These are phyloP conservation scores for Holocentrus rufus DNA, from an alignment of 2,797 vertebrate species.

Conservation along the genomic window DNA sequence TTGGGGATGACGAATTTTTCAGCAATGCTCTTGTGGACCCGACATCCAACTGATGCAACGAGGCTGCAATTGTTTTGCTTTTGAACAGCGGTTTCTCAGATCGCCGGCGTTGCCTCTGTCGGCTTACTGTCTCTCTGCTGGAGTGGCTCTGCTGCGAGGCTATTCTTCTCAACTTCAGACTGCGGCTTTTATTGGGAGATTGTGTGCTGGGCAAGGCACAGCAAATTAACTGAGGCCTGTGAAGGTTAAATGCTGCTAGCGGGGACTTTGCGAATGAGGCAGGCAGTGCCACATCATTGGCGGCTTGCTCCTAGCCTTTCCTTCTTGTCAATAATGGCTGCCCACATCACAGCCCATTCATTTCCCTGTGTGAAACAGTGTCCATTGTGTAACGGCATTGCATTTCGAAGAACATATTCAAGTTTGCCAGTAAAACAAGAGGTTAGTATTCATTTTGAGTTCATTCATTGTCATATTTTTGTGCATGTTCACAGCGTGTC, in stretches of 20 bases:
- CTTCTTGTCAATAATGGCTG: constrained; percentile 40
- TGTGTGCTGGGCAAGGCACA: constrained; percentile 36
- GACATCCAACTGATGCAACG: constrained; percentile 82
- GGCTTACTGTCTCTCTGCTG: constrained; percentile 32
- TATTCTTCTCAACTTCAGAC: constrained; percentile 41
- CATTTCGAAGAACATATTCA: constrained; percentile 35
- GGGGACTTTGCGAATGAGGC: constrained; percentile 48
- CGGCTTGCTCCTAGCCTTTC: constrained; percentile 30
- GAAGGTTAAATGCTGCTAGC: constrained; percentile 68
- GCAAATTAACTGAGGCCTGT: constrained; percentile 63
- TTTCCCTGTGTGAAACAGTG: constrained; percentile 32
- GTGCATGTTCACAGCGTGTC: constrained; percentile 19
- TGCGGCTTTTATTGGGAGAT: constrained; percentile 47
- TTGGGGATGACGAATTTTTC: constrained; percentile 83
- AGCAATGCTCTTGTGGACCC: constrained; percentile 77
- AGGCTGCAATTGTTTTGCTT: constrained; percentile 81
- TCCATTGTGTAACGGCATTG: constrained; percentile 34
- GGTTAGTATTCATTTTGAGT: constrained; percentile 26
- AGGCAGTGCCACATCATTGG: constrained; percentile 33
- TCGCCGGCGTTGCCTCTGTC: constrained; percentile 56
- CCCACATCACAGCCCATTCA: constrained; percentile 56
- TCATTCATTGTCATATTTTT: constrained; percentile 26
- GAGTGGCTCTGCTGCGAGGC: constrained; percentile 43
- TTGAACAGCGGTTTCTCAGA: constrained; percentile 76
- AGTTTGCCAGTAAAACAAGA: constrained; percentile 44